Conservation (phyloP, 2,888 invertebrate genomes). For the Drosophila ustulata region DNA sequence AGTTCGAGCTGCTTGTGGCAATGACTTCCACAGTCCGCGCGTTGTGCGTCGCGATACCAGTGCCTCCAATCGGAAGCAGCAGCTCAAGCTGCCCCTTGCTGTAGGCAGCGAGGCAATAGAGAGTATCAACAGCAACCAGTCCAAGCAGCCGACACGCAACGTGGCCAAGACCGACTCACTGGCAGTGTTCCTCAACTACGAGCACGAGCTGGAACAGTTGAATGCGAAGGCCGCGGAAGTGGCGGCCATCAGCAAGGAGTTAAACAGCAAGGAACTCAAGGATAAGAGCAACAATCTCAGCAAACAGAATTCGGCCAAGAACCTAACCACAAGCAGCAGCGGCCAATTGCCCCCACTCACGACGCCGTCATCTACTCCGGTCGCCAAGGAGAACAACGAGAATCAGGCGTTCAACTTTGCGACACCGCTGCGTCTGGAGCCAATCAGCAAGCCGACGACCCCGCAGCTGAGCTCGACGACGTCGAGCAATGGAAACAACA, state of each 20-base stretch:
- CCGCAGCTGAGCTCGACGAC: constrained; percentile 10
- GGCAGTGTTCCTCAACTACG: constrained; percentile 84
- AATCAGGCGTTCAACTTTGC: constrained; percentile 40
- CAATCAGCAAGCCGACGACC: constrained; percentile 47
- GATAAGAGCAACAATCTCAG: constrained; percentile 84
- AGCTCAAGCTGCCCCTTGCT: constrained; percentile 65
- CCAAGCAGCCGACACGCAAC: constrained; percentile 39
- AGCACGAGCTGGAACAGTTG: constrained; percentile 82
- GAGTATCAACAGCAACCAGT: background rate
- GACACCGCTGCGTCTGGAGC: constrained; percentile 66
- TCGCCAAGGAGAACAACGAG: constrained; percentile 58
- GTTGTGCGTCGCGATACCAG: constrained; percentile 83
- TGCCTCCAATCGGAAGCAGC: constrained; percentile 80
- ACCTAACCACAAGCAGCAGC: constrained; percentile 38
- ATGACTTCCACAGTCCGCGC: constrained; percentile 84
- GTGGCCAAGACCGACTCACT: constrained; percentile 84
- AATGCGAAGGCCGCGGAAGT: constrained; percentile 60
- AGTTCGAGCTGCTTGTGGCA: constrained; percentile 84
- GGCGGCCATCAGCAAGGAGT: constrained; percentile 42
- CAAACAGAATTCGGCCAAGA: constrained; percentile 84
- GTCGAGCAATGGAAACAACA: constrained; percentile 1
- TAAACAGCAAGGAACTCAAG: constrained; percentile 81
- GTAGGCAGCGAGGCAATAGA: constrained; percentile 22
- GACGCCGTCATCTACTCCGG: constrained; percentile 21
- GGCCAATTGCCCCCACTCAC: constrained; percentile 62